Evolutionary conservation across 2,797 vertebrate genomes (phyloP).

Genomic region (Hydrophis major): DNA sequence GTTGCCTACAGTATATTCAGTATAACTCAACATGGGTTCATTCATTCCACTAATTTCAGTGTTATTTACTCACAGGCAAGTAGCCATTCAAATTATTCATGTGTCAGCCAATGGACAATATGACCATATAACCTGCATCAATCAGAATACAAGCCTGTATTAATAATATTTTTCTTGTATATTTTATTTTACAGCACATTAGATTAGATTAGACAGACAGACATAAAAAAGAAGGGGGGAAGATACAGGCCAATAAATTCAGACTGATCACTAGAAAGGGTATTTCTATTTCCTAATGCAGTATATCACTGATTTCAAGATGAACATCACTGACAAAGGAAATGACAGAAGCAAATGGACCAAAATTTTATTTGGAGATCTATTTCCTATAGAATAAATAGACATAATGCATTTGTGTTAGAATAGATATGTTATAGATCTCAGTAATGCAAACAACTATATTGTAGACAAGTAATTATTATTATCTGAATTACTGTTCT

Average conservation of each 20-base stretch:
- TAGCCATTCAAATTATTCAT: background rate
- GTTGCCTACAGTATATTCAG: too few species aligned
- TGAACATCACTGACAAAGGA: too few species aligned
- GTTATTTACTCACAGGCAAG: background rate
- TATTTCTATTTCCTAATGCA: background rate
- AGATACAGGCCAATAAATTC: background rate
- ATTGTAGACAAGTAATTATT: background rate
- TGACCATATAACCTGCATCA: background rate
- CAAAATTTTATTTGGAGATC: background rate
- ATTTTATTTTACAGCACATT: background rate
- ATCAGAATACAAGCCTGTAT: background rate
- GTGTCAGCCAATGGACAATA: background rate
- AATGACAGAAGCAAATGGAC: background rate
- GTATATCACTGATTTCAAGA: background rate
- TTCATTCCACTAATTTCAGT: background rate
- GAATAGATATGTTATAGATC: background rate
- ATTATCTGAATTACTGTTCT: background rate
- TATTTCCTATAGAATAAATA: background rate
- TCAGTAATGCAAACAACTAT: background rate
- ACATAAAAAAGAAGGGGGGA: background rate
- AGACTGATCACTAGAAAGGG: background rate
- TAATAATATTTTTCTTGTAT: background rate
- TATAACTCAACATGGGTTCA: background rate
- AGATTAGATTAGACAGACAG: background rate
- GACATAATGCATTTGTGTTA: background rate